Evolutionary conservation across 2,797 vertebrate genomes (phyloP), one percentile per base, ranked within the genome.

Genomic region (Limnodromus scolopaceus): DNA sequence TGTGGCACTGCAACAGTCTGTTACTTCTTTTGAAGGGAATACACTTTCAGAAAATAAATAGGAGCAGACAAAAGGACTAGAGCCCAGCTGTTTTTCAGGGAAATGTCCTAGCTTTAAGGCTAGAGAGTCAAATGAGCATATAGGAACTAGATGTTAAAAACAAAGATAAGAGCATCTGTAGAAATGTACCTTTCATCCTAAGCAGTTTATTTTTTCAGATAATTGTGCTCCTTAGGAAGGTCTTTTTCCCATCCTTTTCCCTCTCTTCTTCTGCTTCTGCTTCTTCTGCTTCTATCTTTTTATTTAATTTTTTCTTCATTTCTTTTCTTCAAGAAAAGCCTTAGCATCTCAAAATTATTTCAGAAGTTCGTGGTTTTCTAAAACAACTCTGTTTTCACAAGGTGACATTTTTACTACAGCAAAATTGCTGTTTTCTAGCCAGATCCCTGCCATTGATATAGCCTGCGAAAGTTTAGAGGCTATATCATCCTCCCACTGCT

Each of bases 401-500:
- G 43, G 32, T 77, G 84, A 66, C 32, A 60, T 66, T 94, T 90
- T 89, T 55, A 63, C 43, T 82, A 16, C 53, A 46, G 32, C 46
- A 77, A 84, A 91, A 87, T 58, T 79, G 20, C 32, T 84, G n/a
- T 64, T 85, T 84, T 64, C 51, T 89, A 57, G 32, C 17, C 74
- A 51, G 63, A 84, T 87, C 43, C 22, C 34, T 92, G 61, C 61
- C 78, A 77, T 8, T 79, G 81, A 84, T 85, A 64, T 7, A 63
- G 23, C 23, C 54, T 70, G 19, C 87, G 69, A 48, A 94, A 92
- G 18, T 95, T 81, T 72, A 76, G 58, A 95, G 54, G 43, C 64
- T 93, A 30, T 45, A 70, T 87, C 36, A 72, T 93, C 45, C 60
- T 95, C 49, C 64, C 51, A 49, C 55, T 70, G 24, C 51, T 92